Base-by-base conservation (phyloP, 2,113 vertebrate species). In the Lota lota region DNA sequence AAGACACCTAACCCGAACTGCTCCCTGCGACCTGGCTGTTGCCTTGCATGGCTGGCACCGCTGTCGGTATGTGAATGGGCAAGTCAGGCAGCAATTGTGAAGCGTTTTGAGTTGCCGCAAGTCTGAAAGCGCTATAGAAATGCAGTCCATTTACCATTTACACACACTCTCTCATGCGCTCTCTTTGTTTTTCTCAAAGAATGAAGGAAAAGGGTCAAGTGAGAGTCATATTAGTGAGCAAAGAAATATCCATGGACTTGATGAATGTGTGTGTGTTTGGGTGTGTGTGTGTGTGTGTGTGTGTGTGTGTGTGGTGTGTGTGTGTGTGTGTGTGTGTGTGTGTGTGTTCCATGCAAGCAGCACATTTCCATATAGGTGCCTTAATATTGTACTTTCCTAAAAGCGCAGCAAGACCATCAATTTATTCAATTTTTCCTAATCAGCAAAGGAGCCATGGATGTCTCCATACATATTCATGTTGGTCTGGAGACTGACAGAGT, bases 401-500 rank as follows among this genome's bases (percentile, higher is more conserved):
- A 81, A 74, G 77, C 60, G 82, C 67, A 79, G 66, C 61, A 54
- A 60, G 15, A 57, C 61, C 74, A 75, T 74, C 83, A 86, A 88
- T 88, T 78, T 88, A 87, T 86, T 88, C 81, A 70, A 80, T 81
- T 85, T 85, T 76, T 81, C 63, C 80, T 85, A 86, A 89, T 89
- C 87, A 90, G 78, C 76, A 76, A 70, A 47, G 7, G 76, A 74
- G 77, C 82, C 74, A 74, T 58, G 74, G 72, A 88, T 79, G 79
- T 80, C 85, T 76, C 81, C 82, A 87, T 89, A 87, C 79, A 90
- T 87, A 86, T 88, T 89, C 83, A 89, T 88, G 83, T 63, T 72
- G 56, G 63, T 71, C 67, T 76, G 67, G 72, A 75, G 74, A 83
- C 57, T 70, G 62, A 20, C 53, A 79, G 75, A 80, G 81, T 80